Evolutionary conservation across 2,797 vertebrate species (phyloP).

Genomic region (Alosa sapidissima): DNA sequence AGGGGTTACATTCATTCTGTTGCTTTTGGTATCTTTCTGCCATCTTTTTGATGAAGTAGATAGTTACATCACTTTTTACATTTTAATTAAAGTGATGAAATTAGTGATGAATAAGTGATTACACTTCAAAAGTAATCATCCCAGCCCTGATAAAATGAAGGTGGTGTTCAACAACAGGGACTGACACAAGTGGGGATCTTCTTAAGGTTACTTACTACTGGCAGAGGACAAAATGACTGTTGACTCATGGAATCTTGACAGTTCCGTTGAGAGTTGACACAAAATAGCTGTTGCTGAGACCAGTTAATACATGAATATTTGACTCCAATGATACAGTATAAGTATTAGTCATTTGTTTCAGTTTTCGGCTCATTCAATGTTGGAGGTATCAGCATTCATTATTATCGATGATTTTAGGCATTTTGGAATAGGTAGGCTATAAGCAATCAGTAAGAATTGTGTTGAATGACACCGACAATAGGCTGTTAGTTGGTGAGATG

Average conservation of each 20-base stretch:
- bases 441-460: constrained; percentile 6
- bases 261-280: background rate
- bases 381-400: background rate
- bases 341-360: background rate
- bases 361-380: no score
- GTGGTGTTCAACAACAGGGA: background rate
- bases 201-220: background rate
- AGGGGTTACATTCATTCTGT: no score
- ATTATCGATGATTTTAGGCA: constrained; percentile 23
- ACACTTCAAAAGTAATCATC: no score
- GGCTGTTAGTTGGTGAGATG: constrained; percentile 12
- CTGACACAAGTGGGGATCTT: background rate
- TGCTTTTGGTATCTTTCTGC: no score
- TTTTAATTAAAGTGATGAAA: no score
- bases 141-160: no score
- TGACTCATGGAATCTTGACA: background rate
- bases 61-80: no score
- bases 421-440: constrained; percentile 16
- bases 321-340: background rate
- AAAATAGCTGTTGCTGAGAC: background rate
- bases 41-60: no score
- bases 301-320: background rate
- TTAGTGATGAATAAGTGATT: no score
- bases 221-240: background rate
- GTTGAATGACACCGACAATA: background rate